Percentiles rank a stretch among this genome's conserved stretches.
Conservation (phyloP, 2,113 vertebrate species). For the Phrynocephalus versicolor region DNA sequence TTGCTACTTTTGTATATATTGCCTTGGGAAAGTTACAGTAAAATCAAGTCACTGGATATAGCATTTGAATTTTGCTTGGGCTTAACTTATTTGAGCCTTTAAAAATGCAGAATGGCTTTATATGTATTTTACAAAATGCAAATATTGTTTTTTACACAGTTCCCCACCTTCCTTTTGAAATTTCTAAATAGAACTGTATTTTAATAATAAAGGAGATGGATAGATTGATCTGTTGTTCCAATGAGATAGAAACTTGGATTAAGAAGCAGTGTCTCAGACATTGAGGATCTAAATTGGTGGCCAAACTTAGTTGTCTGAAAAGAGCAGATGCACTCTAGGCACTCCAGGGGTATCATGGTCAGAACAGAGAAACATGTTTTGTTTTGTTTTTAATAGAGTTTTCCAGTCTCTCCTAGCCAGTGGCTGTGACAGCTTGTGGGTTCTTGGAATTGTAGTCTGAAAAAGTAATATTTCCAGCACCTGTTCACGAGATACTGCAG, state of each 20-base stretch:
- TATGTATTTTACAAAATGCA: not conserved
- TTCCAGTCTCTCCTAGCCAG: no score
- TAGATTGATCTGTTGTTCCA: constrained; percentile 2
- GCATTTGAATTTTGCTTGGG: constrained; percentile 32
- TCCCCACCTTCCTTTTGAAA: not conserved
- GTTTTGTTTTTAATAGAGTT: no score
- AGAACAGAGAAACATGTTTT: no score
- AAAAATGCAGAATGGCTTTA: constrained; percentile 28
- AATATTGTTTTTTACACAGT: constrained; percentile 20
- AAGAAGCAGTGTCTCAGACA: no score
- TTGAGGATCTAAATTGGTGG: not conserved
- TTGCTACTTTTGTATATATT: constrained; percentile 17
- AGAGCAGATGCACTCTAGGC: not conserved
- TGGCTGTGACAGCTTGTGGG: no score
- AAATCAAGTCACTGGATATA: constrained; percentile 57
- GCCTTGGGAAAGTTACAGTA: not conserved
- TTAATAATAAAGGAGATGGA: constrained; percentile 12
- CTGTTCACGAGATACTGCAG: not conserved
- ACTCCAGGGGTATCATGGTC: not conserved
- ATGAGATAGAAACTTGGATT: constrained; percentile 18
- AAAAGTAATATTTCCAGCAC: no score
- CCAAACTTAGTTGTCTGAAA: not conserved
- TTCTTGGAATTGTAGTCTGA: not conserved
- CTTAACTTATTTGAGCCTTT: constrained; percentile 33
- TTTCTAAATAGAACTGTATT: not conserved